Conservation (phyloP, 2,888 invertebrate genomes). For the Physocephala rufipes region DNA sequence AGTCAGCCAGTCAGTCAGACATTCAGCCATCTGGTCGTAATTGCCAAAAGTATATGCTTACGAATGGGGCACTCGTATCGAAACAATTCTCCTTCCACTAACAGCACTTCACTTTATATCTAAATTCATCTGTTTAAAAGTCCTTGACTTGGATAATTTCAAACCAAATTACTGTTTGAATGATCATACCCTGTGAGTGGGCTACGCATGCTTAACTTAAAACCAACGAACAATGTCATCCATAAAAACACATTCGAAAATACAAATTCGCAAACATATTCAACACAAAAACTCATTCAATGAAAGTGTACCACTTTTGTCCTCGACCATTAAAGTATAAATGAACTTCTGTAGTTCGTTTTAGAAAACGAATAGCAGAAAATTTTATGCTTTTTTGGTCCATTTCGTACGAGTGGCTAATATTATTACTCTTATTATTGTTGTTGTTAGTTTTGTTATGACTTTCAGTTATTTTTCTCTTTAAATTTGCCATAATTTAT, state of each 20-base stretch:
- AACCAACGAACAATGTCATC: not conserved
- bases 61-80: not conserved
- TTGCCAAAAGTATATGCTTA: constrained; percentile 34
- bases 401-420: not conserved
- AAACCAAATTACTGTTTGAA: constrained; percentile 45
- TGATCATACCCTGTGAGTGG: constrained; percentile 10
- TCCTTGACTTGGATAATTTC: constrained; percentile 52
- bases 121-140: constrained; percentile 40
- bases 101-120: too few relatives aligned
- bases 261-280: constrained; percentile 3
- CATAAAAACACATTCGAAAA: not conserved
- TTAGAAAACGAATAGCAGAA: not conserved
- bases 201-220: constrained; percentile 1
- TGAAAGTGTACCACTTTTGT: constrained; percentile 48
- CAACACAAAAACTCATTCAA: not conserved
- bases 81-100: not conserved
- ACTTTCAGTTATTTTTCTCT: not conserved
- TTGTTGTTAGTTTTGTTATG: constrained; percentile 19
- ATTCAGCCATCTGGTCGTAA: constrained; percentile 25
- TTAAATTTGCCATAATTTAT: constrained; percentile 10
- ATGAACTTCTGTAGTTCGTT: constrained; percentile 21
- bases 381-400: not conserved
- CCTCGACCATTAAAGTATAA: constrained; percentile 55
- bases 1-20: constrained; percentile 35
- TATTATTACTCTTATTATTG: constrained; percentile 26